A percentile compares a stretch with the other conserved stretches of the same genome.
phyloP scores from a whole-genome alignment of 2,113 vertebrate genomes.

The Columba livia region DNA sequence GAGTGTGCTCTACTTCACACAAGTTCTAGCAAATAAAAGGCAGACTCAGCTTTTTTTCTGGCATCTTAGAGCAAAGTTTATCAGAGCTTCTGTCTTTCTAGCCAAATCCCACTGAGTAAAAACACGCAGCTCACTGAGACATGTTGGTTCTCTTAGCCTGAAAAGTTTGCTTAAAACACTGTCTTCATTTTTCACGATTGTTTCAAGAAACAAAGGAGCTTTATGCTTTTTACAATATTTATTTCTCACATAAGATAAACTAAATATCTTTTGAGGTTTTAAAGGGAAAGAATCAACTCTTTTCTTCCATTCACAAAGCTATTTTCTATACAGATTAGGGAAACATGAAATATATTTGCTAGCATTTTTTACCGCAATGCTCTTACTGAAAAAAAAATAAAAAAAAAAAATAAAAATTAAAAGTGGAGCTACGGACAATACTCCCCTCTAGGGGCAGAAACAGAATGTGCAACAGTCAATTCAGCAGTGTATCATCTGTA shows the following conservation, averaged over 20 bases:
- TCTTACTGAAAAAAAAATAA: not conserved
- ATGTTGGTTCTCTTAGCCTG: not conserved
- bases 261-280: not conserved
- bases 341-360: not conserved
- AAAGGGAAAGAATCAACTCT: not conserved
- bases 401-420: not conserved
- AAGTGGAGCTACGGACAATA: not conserved
- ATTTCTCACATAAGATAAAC: not conserved
- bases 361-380: not conserved
- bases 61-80: not conserved
- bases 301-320: not conserved
- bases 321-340: not conserved
- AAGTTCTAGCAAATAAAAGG: not conserved
- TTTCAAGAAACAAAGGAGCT: not conserved
- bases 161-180: not conserved
- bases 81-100: not conserved
- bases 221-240: not conserved
- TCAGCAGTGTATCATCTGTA: not conserved
- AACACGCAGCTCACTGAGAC: not conserved
- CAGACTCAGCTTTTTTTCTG: not conserved
- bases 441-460: slow-evolving; percentile 53
- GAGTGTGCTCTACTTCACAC: not conserved
- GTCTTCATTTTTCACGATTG: not conserved
- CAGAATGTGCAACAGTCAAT: not conserved
- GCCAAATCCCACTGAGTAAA: not conserved